Conservation (phyloP, 2,113 vertebrate genomes). For the Pelecanoides urinatrix region DNA sequence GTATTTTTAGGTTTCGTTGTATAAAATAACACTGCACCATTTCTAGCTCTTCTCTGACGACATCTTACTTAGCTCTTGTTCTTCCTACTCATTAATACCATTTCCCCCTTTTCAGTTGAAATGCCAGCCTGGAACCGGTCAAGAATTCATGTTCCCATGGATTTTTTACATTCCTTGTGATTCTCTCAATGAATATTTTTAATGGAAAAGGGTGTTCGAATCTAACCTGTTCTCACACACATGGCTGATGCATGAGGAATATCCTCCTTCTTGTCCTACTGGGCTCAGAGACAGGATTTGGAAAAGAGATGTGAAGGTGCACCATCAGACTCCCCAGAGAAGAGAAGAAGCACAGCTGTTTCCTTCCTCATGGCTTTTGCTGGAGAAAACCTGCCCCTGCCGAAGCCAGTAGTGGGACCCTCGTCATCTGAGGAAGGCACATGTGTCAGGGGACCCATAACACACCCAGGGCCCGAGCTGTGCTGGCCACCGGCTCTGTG, state of each 20-base stretch:
- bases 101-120: neutral
- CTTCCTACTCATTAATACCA: neutral
- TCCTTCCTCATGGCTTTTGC: neutral
- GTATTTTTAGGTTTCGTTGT: constrained; percentile 30
- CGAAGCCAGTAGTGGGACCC: neutral
- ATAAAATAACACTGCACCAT: neutral
- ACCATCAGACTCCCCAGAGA: neutral
- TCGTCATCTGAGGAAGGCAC: neutral
- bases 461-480: rapidly evolving
- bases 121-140: neutral
- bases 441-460: neutral
- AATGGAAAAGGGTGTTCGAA: neutral
- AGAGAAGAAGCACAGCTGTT: neutral
- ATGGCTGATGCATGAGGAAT: neutral
- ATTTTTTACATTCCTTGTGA: neutral
- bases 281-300: neutral
- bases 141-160: neutral
- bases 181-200: neutral
- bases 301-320: neutral
- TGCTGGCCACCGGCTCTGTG: neutral
- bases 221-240: neutral
- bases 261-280: neutral
- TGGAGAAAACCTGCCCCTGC: neutral
- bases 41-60: neutral
- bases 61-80: neutral